These are phyloP conservation scores for Dermochelys coriacea DNA, from an alignment of 2,797 vertebrate species.

Conservation along the genomic window DNA sequence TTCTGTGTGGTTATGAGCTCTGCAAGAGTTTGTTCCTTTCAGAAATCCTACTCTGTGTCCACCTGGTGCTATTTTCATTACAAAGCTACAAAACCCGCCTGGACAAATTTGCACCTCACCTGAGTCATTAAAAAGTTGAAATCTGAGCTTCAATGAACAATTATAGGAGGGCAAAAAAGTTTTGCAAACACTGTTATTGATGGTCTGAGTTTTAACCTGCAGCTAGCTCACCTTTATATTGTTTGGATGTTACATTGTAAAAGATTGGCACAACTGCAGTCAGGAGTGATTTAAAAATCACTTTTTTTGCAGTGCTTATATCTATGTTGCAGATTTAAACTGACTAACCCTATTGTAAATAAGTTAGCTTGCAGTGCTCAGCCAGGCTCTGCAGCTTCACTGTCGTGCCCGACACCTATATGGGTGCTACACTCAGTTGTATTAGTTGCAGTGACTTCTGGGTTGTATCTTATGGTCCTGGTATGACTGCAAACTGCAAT, in stretches of 20 bases:
- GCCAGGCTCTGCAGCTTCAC: not conserved
- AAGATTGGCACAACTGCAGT: not conserved
- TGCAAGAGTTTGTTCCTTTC: not conserved
- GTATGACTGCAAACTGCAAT: rapidly evolving
- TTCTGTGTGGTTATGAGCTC: rapidly evolving
- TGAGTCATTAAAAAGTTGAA: not conserved
- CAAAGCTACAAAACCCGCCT: not conserved
- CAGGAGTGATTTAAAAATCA: not conserved
- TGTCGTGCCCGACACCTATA: rapidly evolving
- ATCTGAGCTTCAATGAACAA: not conserved
- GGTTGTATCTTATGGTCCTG: rapidly evolving
- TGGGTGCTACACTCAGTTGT: not conserved
- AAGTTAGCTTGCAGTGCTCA: not conserved
- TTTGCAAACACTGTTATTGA: rapidly evolving
- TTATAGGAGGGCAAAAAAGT: not conserved
- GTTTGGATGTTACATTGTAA: rapidly evolving
- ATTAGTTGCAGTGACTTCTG: not conserved
- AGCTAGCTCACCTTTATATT: not conserved
- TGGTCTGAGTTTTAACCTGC: not conserved
- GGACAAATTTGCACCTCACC: not conserved
- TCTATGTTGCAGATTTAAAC: not conserved
- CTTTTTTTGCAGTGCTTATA: not conserved
- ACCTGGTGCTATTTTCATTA: not conserved
- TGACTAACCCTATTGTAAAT: not conserved
- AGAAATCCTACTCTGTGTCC: not conserved